Percentiles rank a stretch among this genome's conserved stretches.
phyloP scores from a whole-genome alignment of 1,140 invertebrate species.

The Pogonomyrmex californicus region DNA sequence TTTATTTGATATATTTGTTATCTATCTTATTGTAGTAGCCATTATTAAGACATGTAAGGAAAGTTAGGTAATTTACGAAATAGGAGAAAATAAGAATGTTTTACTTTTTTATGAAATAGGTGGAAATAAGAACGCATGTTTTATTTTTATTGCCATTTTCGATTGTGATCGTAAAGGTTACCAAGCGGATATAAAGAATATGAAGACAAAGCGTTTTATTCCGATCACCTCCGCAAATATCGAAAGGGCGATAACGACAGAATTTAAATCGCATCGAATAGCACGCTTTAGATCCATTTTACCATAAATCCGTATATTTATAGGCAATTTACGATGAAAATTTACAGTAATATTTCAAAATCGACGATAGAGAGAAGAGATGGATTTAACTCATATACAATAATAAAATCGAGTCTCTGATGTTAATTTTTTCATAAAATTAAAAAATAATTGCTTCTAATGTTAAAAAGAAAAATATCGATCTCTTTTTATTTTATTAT shows the following conservation, averaged over 20 bases:
- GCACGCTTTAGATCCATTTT: neutral
- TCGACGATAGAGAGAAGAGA: neutral
- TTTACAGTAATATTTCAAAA: conserved; percentile 1
- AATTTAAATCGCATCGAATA: conserved; percentile 36
- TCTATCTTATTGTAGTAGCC: neutral
- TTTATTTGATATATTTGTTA: no score
- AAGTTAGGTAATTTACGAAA: neutral
- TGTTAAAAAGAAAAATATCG: neutral
- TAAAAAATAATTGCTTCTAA: neutral
- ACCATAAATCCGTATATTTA: neutral
- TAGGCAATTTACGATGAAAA: neutral
- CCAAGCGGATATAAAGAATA: conserved; percentile 8
- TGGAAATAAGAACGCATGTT: neutral
- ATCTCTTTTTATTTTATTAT: conserved; percentile 4
- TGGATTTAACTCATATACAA: neutral
- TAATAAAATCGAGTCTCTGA: neutral
- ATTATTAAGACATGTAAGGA: neutral
- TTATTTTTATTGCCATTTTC: conserved; percentile 26
- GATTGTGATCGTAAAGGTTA: neutral
- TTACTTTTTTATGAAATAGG: conserved; percentile 15
- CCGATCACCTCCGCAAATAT: conserved; percentile 2
- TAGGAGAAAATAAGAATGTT: neutral
- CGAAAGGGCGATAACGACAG: conserved; percentile 17
- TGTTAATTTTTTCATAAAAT: neutral
- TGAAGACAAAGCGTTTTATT: conserved; percentile 44